Evolutionary conservation across 2,113 vertebrate species (phyloP), one percentile per base, ranked within the genome.

Genomic region (Prolemur simus): DNA sequence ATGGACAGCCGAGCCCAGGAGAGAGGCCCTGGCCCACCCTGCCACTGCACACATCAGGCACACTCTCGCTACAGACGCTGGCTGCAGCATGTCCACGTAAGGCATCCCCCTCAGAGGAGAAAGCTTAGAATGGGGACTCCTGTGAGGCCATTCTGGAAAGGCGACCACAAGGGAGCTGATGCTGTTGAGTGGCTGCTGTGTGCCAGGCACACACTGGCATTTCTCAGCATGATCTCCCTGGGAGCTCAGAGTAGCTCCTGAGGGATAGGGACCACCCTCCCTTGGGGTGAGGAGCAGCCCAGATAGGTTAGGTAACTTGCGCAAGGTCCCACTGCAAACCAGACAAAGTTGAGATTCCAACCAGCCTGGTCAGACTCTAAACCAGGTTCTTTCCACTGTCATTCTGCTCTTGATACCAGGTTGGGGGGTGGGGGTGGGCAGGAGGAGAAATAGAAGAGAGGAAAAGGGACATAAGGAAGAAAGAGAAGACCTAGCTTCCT

Each of bases 21-120:
- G 39, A 87, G 58, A 60, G 77, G 63, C 42, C 81, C 58, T 37
- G 27, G 17, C 21, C 39, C 56, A 10, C 3, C 6, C 29, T 1
- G 13, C 8, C 49, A 17, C 1, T 12, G 23, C 2, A 32, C 21
- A 45, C 20, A 27, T 15, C 45, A 17, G 0, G 2, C 34, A 5
- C 0, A 12, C 58, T 58, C 37, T 74, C 1, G 10, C 20, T 3
- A 3, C 0, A 63, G 47, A 54, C 23, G 42, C 32, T 47, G 64
- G 34, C 39, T 58, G 8, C 4, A 17, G 42, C 3, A 45, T 2
- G 27, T 54, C 34, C 77, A 37, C 11, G 25, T 1, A 18, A 52
- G 74, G 60, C 10, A 9, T 18, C 34, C 47, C 34, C 49, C n/a
- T 29, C 3, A 2, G 14, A 47, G 32, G 60, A 87, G 25, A 39